Evolutionary conservation across 2,888 invertebrate species (phyloP), one percentile per base, ranked within the genome.

Genomic region (Branchipolynoe longqiensis): DNA sequence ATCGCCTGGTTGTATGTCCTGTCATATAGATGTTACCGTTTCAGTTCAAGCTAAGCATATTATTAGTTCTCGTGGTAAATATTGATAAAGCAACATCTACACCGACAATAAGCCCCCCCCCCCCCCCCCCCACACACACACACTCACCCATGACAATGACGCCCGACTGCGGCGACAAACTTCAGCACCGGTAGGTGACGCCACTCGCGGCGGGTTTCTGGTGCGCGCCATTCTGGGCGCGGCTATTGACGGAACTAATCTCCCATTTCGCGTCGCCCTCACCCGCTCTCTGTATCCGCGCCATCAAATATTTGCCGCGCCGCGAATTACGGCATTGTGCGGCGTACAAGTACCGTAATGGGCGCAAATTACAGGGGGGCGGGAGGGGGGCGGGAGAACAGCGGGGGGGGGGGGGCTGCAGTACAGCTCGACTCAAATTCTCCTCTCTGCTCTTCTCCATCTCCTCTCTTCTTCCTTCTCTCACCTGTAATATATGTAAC

Each of bases 261-360:
- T 48, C 48, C 12, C 58, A 4, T 4, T 38, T 6, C 69, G n/a
- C 69, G 12, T 38, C 41, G n/a, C 78, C 38, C 25, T 41, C 33
- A 78, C n/a, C 48, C 78, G 48, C 54, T 48, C 48, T 25, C 48
- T 78, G 78, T 78, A 69, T 69, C 69, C 78, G 78, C 78, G 48
- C 78, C 48, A 78, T 78, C 78, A 78, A 78, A 78, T 78, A 78
- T 78, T 78, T 78, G 78, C 78, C 18, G 28, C 78, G 41, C 78
- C 31, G 41, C 18, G 78, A 78, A 78, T 78, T 78, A 78, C 48
- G 48, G 78, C 78, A 78, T 78, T 78, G 78, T 78, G 54, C 54
- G 14, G 25, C 12, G 31, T 14, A 41, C 28, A 78, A 48, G 78
- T 48, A 54, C 31, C 48, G 48, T 78, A 78, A 78, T 78, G 78